Conservation (phyloP, 1,140 invertebrate species). For the Aplysia californica region DNA sequence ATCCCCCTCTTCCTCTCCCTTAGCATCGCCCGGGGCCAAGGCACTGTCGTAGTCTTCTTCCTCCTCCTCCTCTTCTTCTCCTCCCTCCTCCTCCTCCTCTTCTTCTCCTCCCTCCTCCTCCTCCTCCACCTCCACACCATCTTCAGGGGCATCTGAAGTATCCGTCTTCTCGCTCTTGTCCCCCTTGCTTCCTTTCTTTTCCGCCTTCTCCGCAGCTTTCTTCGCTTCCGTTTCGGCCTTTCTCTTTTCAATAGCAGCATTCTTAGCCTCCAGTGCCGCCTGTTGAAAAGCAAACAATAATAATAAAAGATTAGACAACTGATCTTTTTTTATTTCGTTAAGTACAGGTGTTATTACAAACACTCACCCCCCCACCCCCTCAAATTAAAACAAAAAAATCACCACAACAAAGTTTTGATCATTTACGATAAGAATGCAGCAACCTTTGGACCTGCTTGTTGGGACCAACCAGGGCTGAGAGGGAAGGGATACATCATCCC, state of each 20-base stretch:
- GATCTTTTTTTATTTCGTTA: not conserved
- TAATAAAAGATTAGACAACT: not conserved
- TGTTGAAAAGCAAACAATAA: constrained; percentile 9
- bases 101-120: constrained; percentile 8
- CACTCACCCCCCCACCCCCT: no score
- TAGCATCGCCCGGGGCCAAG: constrained; percentile 1
- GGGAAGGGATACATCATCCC: no score
- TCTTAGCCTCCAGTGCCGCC: constrained; percentile 7
- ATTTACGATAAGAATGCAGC: no score
- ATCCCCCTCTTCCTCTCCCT: constrained; percentile 2
- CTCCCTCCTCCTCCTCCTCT: not conserved
- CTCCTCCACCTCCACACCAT: not conserved
- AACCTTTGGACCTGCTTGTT: no score
- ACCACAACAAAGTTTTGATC: not conserved
- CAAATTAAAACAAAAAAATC: not conserved
- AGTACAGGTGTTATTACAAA: not conserved
- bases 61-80: not conserved
- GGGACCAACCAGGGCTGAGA: no score
- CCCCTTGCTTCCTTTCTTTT: not conserved
- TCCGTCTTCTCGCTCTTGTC: not conserved
- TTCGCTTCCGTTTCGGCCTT: constrained; percentile 28
- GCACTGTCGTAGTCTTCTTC: constrained; percentile 18
- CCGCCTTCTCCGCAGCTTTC: not conserved
- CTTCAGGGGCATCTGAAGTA: not conserved
- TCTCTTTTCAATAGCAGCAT: constrained; percentile 24